Conservation (phyloP, 2,797 vertebrate species). For the Sylvia borin region DNA sequence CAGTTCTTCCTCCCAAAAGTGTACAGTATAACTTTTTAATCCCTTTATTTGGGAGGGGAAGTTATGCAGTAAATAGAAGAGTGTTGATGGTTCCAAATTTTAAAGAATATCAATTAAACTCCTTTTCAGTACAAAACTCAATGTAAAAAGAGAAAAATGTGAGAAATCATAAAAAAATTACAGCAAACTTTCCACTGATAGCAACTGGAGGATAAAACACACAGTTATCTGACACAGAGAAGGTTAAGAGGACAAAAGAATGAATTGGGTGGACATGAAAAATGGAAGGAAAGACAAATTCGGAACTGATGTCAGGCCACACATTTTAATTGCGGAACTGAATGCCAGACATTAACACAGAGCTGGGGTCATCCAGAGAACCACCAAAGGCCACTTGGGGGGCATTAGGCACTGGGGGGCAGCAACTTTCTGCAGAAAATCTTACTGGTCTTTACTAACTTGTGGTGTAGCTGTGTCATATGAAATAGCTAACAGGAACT, state of each 20-base stretch:
- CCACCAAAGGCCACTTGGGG: conserved; percentile 18
- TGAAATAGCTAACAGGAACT: neutral
- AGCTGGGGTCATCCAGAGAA: conserved; percentile 39
- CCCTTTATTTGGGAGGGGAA: neutral
- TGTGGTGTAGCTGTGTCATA: neutral
- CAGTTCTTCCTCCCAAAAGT: neutral
- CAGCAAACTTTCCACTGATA: neutral
- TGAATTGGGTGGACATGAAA: conserved; percentile 62
- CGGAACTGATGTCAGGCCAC: conserved; percentile 66
- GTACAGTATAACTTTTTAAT: neutral
- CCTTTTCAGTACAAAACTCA: neutral
- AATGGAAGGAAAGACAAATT: conserved; percentile 59
- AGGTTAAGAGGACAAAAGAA: conserved; percentile 54
- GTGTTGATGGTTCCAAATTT: neutral
- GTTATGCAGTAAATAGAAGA: neutral
- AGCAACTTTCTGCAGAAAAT: neutral
- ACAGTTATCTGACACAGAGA: neutral
- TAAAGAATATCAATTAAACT: neutral
- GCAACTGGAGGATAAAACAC: neutral
- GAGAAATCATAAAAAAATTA: neutral
- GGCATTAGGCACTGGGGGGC: neutral
- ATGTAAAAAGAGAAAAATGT: neutral
- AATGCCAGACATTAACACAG: conserved; percentile 42
- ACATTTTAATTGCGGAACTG: conserved; percentile 64
- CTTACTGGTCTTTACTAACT: neutral